Evolutionary conservation across 2,888 invertebrate species (phyloP), one percentile per base, ranked within the genome.

Genomic region (Artemia sinica): DNA sequence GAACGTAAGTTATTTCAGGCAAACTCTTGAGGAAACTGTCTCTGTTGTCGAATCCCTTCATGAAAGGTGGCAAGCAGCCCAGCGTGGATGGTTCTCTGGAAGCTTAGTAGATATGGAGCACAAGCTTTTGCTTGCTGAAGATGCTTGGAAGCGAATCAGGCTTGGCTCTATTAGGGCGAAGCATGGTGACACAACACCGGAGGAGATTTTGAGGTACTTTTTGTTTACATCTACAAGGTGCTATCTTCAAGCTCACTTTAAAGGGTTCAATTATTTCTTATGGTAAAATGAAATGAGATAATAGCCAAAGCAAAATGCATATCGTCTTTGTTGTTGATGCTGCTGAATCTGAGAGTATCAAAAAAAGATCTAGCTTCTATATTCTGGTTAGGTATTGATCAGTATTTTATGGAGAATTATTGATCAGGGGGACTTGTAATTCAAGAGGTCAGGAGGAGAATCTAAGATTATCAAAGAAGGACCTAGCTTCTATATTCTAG

Each of bases 71-170:
- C 74, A 73, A 66, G 72, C 71, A 41, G 72, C 71, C 14, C 73
- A 74, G 66, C 71, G 73, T 65, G 70, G 71, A 10, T 74, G 74
- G 74, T 74, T 75, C 67, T 73, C 74, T 10, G 71, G 73, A 4
- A 71, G 72, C n/a, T 70, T 74, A 50, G 73, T 74, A 9, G 75
- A 75, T 41, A 71, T 73, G 70, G 75, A 75, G 66, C 74, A 75
- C 68, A 71, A 73, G 50, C 71, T 76, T 49, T 68, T 74, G 8
- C 68, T 75, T 70, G 75, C 75, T 14, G 76, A 76, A 71, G 75
- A 76, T 66, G 73, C 73, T 28, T 76, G 76, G 75, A 74, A 71
- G 18, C 66, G 69, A 48, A 28, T 70, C 14, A 63, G 69, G 41
- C 68, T 51, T 63, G 68, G 28, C 28, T 18, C 67, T 41, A 49